Evolutionary conservation across 2,797 vertebrate genomes (phyloP).

Genomic region (Catharus ustulatus): DNA sequence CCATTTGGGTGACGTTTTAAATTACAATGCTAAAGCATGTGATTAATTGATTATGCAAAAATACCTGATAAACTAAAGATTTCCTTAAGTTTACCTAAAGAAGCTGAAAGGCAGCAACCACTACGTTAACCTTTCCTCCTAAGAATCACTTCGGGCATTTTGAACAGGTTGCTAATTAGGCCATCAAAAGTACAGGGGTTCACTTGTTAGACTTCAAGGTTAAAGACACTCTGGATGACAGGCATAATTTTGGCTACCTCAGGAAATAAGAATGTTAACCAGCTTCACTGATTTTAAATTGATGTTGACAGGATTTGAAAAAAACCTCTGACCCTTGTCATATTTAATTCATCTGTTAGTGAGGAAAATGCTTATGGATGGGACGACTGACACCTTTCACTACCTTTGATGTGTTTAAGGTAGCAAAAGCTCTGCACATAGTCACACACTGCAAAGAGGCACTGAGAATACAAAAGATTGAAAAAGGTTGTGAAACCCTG

Average conservation of each 20-base stretch:
- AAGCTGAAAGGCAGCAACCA: background rate
- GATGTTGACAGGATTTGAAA: background rate
- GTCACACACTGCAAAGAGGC: background rate
- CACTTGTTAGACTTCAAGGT: background rate
- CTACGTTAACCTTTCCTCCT: background rate
- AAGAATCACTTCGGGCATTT: background rate
- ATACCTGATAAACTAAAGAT: background rate
- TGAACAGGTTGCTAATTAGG: background rate
- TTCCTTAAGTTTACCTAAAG: background rate
- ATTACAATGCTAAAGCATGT: background rate
- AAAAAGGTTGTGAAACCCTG: background rate
- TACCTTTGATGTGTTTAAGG: background rate
- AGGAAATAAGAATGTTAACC: background rate
- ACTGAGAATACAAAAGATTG: background rate
- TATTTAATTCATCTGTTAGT: background rate
- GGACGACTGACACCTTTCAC: background rate
- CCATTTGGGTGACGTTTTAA: background rate
- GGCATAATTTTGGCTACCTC: background rate
- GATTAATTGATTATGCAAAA: background rate
- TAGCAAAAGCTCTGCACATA: background rate
- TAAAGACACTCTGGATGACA: background rate
- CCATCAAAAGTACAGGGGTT: background rate
- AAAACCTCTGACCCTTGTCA: background rate
- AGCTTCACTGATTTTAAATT: constrained; percentile 24
- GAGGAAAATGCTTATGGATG: background rate